phyloP scores from a whole-genome alignment of 2,888 invertebrate species.

The Bruchidius siliquastri region DNA sequence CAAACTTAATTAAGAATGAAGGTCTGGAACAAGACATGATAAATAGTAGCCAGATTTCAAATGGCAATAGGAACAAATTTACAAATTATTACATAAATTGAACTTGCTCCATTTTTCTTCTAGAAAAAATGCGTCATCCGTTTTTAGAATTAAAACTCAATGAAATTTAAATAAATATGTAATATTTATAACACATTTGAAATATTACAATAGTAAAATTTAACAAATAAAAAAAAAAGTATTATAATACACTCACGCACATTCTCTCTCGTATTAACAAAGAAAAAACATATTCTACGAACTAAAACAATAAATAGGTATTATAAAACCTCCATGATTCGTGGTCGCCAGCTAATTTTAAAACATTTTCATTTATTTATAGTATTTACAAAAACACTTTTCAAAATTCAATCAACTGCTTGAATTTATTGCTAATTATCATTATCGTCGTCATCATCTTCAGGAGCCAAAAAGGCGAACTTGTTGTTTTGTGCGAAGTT shows the following conservation, averaged over 20 bases:
- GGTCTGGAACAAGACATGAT: too few relatives aligned
- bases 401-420: not conserved
- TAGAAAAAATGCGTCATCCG: too few relatives aligned
- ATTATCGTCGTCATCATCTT: constrained; percentile 47
- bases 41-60: too few relatives aligned
- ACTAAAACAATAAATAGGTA: constrained; percentile 34
- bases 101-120: too few relatives aligned
- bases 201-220: constrained; percentile 26
- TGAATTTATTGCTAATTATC: not conserved
- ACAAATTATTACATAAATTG: too few relatives aligned
- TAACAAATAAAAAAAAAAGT: constrained; percentile 20
- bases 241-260: constrained; percentile 30
- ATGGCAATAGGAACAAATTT: too few relatives aligned
- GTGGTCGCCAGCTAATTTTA: constrained; percentile 8
- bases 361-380: constrained; percentile 6
- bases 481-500: constrained; percentile 73
- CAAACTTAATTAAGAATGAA: too few relatives aligned
- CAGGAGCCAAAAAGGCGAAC: constrained; percentile 68
- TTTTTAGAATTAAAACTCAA: constrained; percentile 25
- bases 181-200: constrained; percentile 21
- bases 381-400: constrained; percentile 4
- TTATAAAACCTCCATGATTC: constrained; percentile 9
- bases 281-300: constrained; percentile 29
- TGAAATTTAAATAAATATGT: constrained; percentile 27
- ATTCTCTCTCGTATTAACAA: constrained; percentile 16